A percentile compares a stretch with the other conserved stretches of the same genome.
Evolutionary conservation across 2,113 vertebrate genomes (phyloP).

Genomic region (Notarius quadriscutis): DNA sequence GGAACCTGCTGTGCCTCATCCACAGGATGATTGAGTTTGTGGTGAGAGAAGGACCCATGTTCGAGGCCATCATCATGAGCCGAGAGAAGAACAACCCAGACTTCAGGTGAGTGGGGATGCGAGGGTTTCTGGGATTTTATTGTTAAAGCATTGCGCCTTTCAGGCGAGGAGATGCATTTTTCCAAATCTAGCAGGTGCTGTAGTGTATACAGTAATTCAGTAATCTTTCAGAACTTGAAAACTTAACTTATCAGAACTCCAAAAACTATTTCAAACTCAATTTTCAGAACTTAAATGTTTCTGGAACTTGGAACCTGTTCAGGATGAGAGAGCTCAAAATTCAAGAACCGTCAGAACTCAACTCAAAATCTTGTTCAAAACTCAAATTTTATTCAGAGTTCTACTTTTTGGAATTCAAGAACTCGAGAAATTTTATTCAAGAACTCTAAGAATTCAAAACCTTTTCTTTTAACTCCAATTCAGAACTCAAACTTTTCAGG

Average conservation of each 20-base stretch:
- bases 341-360: no score
- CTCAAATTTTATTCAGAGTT: background rate
- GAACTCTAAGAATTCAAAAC: background rate
- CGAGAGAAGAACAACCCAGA: conserved; percentile 78
- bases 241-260: no score
- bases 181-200: background rate
- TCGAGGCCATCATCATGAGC: conserved; percentile 82
- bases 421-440: background rate
- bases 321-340: no score
- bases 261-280: no score
- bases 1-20: conserved; percentile 77
- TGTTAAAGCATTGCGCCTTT: background rate
- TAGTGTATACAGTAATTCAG: no score
- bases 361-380: no score
- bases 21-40: conserved; percentile 85
- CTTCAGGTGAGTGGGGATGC: conserved; percentile 64
- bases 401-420: no score
- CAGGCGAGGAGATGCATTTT: background rate
- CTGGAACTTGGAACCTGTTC: no score
- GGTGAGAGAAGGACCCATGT: conserved; percentile 80
- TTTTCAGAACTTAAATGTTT: no score
- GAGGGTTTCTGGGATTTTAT: background rate
- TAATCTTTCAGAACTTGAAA: no score
- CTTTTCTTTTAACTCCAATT: no score
- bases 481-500: no score